Conservation (phyloP, 2,797 vertebrate species). For the Intellagama lesueurii region DNA sequence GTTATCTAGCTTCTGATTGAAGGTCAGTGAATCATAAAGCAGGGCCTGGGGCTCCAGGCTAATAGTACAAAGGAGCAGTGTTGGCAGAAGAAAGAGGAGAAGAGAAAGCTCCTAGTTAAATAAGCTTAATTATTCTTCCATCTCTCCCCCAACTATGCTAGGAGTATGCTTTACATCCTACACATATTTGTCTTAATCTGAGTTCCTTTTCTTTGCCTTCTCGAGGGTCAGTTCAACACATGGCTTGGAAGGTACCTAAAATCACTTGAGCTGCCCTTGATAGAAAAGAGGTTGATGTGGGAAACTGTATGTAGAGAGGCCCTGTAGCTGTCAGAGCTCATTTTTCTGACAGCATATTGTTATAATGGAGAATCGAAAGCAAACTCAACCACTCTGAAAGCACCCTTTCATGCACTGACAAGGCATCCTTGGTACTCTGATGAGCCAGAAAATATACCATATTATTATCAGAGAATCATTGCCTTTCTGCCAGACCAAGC, state of each 20-base stretch:
- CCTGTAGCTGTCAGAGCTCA: neutral
- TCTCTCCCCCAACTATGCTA: neutral
- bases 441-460: too few relatives aligned
- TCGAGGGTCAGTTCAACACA: neutral
- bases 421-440: neutral
- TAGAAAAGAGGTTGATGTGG: too few relatives aligned
- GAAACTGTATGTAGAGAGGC: neutral
- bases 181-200: neutral
- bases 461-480: neutral
- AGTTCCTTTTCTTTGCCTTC: neutral
- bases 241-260: neutral
- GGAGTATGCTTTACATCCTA: neutral
- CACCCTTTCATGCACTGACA: neutral
- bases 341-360: neutral
- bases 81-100: neutral
- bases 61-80: neutral
- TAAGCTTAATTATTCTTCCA: neutral
- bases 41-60: neutral
- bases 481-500: neutral
- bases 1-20: neutral
- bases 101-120: neutral
- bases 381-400: neutral
- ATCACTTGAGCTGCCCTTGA: neutral
- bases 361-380: neutral
- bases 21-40: neutral